A percentile compares a stretch with the other conserved stretches of the same genome.
Conservation (phyloP, 1,140 invertebrate genomes). For the Zaprionus ornatus region DNA sequence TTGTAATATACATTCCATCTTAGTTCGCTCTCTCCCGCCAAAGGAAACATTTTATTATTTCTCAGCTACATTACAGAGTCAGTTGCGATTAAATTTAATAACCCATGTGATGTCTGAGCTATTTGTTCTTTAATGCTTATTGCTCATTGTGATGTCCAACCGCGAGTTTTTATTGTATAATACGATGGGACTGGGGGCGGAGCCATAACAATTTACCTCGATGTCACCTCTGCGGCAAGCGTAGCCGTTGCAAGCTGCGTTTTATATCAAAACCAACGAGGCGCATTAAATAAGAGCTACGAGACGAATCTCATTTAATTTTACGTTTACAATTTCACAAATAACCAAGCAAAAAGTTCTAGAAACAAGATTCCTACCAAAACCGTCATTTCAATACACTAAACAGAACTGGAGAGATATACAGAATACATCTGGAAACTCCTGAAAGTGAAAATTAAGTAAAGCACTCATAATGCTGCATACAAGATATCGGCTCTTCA, state of each 20-base stretch:
- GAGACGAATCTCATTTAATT: slow-evolving; percentile 78
- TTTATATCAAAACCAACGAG: slow-evolving; percentile 63
- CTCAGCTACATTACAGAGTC: neutral
- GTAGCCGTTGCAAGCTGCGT: slow-evolving; percentile 28
- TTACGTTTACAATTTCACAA: slow-evolving; percentile 66
- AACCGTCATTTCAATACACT: neutral
- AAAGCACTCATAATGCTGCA: no score
- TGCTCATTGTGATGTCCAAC: slow-evolving; percentile 29
- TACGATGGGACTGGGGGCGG: neutral
- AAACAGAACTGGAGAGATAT: neutral
- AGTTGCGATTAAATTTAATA: slow-evolving; percentile 68
- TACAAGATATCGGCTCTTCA: no score
- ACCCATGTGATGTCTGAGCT: slow-evolving; percentile 62
- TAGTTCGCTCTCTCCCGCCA: neutral
- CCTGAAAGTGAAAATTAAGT: no score
- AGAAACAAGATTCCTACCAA: neutral
- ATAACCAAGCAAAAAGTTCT: slow-evolving; percentile 15
- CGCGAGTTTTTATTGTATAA: slow-evolving; percentile 58
- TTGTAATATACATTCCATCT: no score
- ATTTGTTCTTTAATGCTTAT: slow-evolving; percentile 50
- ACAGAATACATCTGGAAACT: no score
- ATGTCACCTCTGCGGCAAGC: slow-evolving; percentile 57
- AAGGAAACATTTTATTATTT: neutral
- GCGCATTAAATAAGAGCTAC: slow-evolving; percentile 66
- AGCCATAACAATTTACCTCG: slow-evolving; percentile 57